A percentile compares a stretch with the other conserved stretches of the same genome.
phyloP scores from a whole-genome alignment of 2,888 invertebrate genomes.

The Philaethria dido region DNA sequence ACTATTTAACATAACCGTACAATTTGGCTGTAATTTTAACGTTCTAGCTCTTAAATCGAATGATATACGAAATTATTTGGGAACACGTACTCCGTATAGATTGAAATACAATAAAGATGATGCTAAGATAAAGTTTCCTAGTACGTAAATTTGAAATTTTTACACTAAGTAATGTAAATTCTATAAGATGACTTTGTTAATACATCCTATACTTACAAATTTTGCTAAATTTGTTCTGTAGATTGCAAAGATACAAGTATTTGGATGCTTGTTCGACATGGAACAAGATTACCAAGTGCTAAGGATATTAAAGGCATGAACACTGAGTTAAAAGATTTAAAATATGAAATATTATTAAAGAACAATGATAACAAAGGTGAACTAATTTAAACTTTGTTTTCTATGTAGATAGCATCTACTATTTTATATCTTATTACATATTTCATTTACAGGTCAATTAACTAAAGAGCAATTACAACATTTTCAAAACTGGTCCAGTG shows the following conservation, averaged over 20 bases:
- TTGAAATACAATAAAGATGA: slow-evolving; percentile 86
- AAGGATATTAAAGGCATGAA: slow-evolving; percentile 82
- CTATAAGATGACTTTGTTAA: not conserved
- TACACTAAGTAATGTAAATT: not conserved
- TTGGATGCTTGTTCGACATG: slow-evolving; percentile 91
- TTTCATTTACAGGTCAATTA: slow-evolving; percentile 62
- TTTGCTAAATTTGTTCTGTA: slow-evolving; percentile 53
- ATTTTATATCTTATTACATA: too few species aligned
- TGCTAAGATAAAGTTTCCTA: slow-evolving; percentile 81
- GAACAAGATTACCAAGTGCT: slow-evolving; percentile 88
- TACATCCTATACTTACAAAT: not conserved
- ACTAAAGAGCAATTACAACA: slow-evolving; percentile 65
- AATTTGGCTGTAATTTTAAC: slow-evolving; percentile 29
- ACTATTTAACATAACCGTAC: slow-evolving; percentile 21
- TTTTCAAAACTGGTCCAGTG: slow-evolving; percentile 85
- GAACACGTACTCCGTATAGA: slow-evolving; percentile 90
- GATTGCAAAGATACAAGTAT: slow-evolving; percentile 87
- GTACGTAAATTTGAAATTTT: slow-evolving; percentile 64
- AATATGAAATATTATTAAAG: slow-evolving; percentile 80
- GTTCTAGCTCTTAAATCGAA: slow-evolving; percentile 40
- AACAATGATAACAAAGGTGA: slow-evolving; percentile 77
- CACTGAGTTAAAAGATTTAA: slow-evolving; percentile 78
- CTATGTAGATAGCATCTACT: not conserved
- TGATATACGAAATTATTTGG: slow-evolving; percentile 77
- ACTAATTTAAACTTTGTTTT: not conserved